A percentile compares a stretch with the other conserved stretches of the same genome.
Evolutionary conservation across 2,113 vertebrate species (phyloP).

Genomic region (Phaethon lepturus): DNA sequence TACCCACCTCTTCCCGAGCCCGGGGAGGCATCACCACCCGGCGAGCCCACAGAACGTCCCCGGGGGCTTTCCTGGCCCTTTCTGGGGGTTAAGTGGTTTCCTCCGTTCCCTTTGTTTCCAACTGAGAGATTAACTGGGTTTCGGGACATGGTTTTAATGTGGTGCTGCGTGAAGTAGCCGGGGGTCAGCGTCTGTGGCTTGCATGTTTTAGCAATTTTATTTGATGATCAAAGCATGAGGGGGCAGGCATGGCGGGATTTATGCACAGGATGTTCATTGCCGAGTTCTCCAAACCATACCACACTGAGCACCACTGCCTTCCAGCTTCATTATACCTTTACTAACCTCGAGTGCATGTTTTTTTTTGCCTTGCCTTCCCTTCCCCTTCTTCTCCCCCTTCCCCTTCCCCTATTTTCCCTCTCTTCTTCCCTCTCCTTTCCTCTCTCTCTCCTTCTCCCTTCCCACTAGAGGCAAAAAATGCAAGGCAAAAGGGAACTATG

Average conservation of each 20-base stretch:
- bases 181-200: neutral
- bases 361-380: too few species aligned
- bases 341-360: neutral
- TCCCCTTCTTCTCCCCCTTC: rapidly evolving
- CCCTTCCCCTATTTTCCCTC: too few species aligned
- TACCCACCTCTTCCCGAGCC: neutral
- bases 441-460: neutral
- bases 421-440: rapidly evolving
- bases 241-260: neutral
- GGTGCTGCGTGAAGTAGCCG: neutral
- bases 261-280: neutral
- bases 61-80: neutral
- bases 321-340: neutral
- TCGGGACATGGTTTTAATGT: neutral
- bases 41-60: rapidly evolving
- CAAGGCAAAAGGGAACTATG: neutral
- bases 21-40: neutral
- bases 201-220: neutral
- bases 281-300: neutral
- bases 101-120: neutral
- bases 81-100: neutral
- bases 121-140: neutral
- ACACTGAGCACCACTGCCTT: neutral
- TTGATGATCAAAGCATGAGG: neutral
- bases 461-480: neutral